Evolutionary conservation across 2,113 vertebrate genomes (phyloP).

Genomic region (Phaetusa simplex): DNA sequence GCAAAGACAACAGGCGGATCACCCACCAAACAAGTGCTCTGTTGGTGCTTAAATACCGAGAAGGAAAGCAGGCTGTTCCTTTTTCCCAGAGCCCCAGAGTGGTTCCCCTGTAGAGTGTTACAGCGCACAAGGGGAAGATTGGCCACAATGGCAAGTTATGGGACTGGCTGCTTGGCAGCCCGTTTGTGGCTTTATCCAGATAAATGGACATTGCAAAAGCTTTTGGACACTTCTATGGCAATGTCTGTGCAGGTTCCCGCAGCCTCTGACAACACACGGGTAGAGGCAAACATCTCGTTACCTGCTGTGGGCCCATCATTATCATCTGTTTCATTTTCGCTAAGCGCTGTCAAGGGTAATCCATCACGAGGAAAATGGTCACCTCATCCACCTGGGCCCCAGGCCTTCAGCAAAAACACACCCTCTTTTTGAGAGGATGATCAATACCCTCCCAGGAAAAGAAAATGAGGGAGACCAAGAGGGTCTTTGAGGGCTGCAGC

Average conservation of each 20-base stretch:
- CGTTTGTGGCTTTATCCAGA: background rate
- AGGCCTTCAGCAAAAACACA: constrained; percentile 6
- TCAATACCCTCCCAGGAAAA: background rate
- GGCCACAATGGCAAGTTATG: background rate
- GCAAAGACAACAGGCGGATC: background rate
- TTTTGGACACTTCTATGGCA: background rate
- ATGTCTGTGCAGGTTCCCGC: background rate
- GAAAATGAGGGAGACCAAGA: background rate
- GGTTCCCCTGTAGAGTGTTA: background rate
- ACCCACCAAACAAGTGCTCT: background rate
- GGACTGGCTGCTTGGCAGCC: background rate
- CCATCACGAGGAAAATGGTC: constrained; percentile 28
- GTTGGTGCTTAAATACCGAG: background rate
- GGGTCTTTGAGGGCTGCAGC: background rate
- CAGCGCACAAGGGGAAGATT: background rate
- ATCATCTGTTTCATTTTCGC: constrained; percentile 24
- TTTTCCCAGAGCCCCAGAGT: background rate
- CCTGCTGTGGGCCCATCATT: constrained; percentile 4
- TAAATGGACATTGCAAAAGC: background rate
- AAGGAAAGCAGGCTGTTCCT: background rate
- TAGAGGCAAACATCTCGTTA: constrained; percentile 12
- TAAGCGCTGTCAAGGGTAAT: constrained; percentile 55
- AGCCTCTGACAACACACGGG: background rate
- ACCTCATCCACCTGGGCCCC: background rate
- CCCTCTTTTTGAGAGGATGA: background rate